Percentiles rank a stretch among this genome's conserved stretches.
Conservation (phyloP, 2,888 invertebrate species). For the Penaeus monodon region DNA sequence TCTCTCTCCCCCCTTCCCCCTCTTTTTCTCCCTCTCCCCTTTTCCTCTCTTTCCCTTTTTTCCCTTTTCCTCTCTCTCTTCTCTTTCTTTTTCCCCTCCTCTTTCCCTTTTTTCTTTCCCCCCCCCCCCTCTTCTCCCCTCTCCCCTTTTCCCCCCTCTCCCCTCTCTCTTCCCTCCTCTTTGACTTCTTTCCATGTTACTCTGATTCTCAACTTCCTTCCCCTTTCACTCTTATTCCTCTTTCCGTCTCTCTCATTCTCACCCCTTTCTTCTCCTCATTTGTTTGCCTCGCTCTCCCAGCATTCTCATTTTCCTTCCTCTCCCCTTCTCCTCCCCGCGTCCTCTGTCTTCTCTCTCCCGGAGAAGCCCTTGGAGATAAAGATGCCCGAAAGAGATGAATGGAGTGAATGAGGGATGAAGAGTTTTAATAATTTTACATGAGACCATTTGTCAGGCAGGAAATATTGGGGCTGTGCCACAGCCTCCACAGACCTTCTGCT, state of each 20-base stretch:
- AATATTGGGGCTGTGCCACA: constrained; percentile 26
- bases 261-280: not conserved
- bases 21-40: not conserved
- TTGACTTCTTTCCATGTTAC: too few species aligned
- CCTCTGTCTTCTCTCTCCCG: not conserved
- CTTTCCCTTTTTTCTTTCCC: not conserved
- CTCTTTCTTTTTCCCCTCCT: not conserved
- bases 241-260: not conserved
- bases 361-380: too few species aligned
- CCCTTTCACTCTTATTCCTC: too few species aligned
- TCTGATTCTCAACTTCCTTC: too few species aligned
- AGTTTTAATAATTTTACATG: constrained; percentile 40
- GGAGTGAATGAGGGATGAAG: constrained; percentile 34
- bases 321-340: too few species aligned
- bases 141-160: too few species aligned
- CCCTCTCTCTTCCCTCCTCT: not conserved
- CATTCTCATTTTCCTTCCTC: not conserved
- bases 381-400: constrained; percentile 19
- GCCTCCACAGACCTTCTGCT: not conserved
- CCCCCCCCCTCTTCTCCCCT: too few species aligned
- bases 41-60: not conserved
- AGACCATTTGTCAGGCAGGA: constrained; percentile 30
- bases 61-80: not conserved
- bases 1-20: not conserved
- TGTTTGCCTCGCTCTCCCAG: too few species aligned